Conservation (phyloP, 2,888 invertebrate genomes). For the Andrena haemorrhoa region DNA sequence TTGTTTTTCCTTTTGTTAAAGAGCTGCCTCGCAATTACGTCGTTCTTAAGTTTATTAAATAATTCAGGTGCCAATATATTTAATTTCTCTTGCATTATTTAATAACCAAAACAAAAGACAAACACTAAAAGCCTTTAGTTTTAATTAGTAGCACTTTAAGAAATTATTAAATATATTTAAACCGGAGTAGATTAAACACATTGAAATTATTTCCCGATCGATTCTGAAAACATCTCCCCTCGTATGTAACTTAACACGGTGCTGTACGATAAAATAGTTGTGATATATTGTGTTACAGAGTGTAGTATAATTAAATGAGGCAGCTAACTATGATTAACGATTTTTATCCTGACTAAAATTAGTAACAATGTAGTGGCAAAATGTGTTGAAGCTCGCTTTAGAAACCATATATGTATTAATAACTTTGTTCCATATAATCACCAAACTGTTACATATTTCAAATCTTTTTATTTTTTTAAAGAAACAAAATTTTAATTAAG, state of each 20-base stretch:
- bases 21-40: constrained; percentile 70
- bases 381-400: constrained; percentile 41
- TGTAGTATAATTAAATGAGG: constrained; percentile 57
- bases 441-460: constrained; percentile 67
- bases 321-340: constrained; percentile 53
- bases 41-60: constrained; percentile 58
- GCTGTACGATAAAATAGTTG: constrained; percentile 73
- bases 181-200: constrained; percentile 13
- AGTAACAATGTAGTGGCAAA: constrained; percentile 38
- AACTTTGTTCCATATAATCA: constrained; percentile 65
- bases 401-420: constrained; percentile 46
- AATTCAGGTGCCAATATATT: constrained; percentile 74
- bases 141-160: constrained; percentile 26
- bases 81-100: constrained; percentile 37
- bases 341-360: constrained; percentile 53
- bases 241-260: constrained; percentile 72
- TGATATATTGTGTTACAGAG: constrained; percentile 59
- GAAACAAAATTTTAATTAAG: constrained; percentile 64
- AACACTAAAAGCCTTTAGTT: constrained; percentile 25
- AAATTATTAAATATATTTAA: constrained; percentile 23
- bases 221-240: constrained; percentile 56
- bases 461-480: constrained; percentile 72
- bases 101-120: constrained; percentile 12
- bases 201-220: constrained; percentile 30
- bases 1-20: constrained; percentile 60